A percentile compares a stretch with the other conserved stretches of the same genome.
Evolutionary conservation across 2,113 vertebrate genomes (phyloP).

Genomic region (Syngnathoides biaculeatus): DNA sequence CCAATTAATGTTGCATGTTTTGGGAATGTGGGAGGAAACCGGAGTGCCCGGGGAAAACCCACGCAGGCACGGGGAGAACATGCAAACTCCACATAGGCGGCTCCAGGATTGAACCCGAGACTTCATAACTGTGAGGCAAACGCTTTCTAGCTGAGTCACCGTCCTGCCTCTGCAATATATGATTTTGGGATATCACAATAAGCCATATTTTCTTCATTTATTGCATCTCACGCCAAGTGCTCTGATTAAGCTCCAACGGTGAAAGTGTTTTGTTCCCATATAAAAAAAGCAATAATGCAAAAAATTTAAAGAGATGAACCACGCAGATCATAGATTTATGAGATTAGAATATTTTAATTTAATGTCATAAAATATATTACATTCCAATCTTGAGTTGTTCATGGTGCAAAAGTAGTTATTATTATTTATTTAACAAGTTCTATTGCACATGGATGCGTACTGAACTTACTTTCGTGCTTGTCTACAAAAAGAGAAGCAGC

Average conservation of each 20-base stretch:
- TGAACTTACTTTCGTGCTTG: slow-evolving; percentile 15
- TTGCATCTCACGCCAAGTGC: background rate
- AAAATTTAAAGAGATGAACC: background rate
- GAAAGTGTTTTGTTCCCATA: background rate
- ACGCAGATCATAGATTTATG: background rate
- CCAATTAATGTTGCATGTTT: no score
- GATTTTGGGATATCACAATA: background rate
- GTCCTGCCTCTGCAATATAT: background rate
- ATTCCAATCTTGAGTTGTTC: background rate
- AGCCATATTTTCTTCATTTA: background rate
- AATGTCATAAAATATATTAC: background rate
- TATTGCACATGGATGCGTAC: background rate
- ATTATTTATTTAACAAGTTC: background rate
- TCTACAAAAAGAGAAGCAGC: slow-evolving; percentile 17
- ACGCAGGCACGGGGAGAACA: no score
- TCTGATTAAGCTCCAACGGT: background rate
- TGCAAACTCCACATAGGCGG: no score
- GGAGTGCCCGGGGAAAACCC: no score
- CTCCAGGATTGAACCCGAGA: no score
- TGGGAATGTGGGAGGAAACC: no score
- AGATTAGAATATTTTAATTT: background rate
- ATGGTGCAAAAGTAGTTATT: background rate
- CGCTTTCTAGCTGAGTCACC: no score
- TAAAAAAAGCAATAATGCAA: background rate
- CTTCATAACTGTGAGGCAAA: no score